A percentile compares a stretch with the other conserved stretches of the same genome.
phyloP scores from a whole-genome alignment of 2,797 vertebrate species.

The Coracias cyanogaster region DNA sequence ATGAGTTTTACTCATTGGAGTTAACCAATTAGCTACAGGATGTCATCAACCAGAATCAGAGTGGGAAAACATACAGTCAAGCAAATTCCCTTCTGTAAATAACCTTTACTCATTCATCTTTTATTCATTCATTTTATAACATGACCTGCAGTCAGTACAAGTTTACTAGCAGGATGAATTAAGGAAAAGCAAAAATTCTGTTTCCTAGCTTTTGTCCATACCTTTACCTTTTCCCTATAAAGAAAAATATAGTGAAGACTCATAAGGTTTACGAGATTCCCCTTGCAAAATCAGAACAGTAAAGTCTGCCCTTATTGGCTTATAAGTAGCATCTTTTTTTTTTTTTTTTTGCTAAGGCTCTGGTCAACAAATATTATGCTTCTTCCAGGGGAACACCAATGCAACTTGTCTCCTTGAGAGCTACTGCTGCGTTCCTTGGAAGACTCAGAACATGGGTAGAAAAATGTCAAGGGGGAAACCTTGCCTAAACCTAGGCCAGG shows the following conservation, averaged over 20 bases:
- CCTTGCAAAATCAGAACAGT: conserved; percentile 31
- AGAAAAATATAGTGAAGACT: not conserved
- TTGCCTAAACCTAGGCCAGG: conserved; percentile 32
- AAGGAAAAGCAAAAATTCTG: conserved; percentile 8
- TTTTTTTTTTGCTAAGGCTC: conserved; percentile 33
- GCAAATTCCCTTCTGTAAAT: conserved; percentile 29
- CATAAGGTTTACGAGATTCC: conserved; percentile 23
- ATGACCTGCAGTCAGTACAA: not conserved
- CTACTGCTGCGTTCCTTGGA: conserved; percentile 44
- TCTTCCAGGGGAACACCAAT: conserved; percentile 32
- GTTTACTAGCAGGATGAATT: conserved; percentile 28
- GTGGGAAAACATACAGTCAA: not conserved
- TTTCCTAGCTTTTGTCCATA: not conserved
- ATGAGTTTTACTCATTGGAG: not conserved
- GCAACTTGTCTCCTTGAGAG: not conserved
- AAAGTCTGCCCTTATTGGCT: conserved; percentile 47
- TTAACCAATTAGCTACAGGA: not conserved
- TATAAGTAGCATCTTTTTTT: not conserved
- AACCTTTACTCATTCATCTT: conserved; percentile 20
- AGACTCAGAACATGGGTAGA: conserved; percentile 31
- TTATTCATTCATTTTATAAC: conserved; percentile 42
- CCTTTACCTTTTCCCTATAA: conserved; percentile 37
- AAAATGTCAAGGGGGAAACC: conserved; percentile 62
- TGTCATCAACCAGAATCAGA: conserved; percentile 14
- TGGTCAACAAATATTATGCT: conserved; percentile 29